Base-by-base conservation (phyloP, 2,113 vertebrate genomes). In the Ceyx cyanopectus region DNA sequence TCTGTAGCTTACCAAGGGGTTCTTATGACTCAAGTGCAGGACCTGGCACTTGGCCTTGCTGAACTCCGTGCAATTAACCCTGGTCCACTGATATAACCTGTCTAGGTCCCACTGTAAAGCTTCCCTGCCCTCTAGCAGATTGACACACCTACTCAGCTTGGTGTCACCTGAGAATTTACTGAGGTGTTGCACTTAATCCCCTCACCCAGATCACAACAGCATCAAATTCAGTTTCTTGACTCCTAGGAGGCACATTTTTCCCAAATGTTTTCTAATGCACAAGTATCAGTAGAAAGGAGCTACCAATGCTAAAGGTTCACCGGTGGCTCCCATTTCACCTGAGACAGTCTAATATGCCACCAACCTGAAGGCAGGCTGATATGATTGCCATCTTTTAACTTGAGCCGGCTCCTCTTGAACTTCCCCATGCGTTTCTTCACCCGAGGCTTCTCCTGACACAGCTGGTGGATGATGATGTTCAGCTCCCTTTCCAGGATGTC, bases 391-490 rank as follows among this genome's bases (percentile, higher is more conserved):
- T 99, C 99, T 95, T 98, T 99, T 58, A 99, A 97, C 95, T 99
- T 99, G 40, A 99, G 98, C 32, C 99, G 98, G 95, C 82, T 99
- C 96, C 98, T 98, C 81, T 98, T 98, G 97, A 99, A 99, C 95
- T 99, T 99, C 86, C 99, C 99, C 97, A 99, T 99, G 70, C 99
- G 98, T 68, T 98, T 98, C 97, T 99, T 99, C 87, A 99, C 99
- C 3, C 98, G 98, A 34, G 99, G 99, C 95, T 99, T 99, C 93
- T 99, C 99, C 97, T 99, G 99, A 97, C 99, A 99, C 67, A 99
- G 98, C 96, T 99, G 99, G 97, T 99, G 99, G 91, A 99, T 99
- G 97, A 99, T 99, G 95, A 99, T 98, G 95, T 99, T 99, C 86
- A 99, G 98, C 82, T 99, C 99, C 18, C 99, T 97, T 66, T 99